These are phyloP conservation scores for Temnothorax curvispinosus DNA, from an alignment of 1,140 invertebrate species.

Conservation along the genomic window DNA sequence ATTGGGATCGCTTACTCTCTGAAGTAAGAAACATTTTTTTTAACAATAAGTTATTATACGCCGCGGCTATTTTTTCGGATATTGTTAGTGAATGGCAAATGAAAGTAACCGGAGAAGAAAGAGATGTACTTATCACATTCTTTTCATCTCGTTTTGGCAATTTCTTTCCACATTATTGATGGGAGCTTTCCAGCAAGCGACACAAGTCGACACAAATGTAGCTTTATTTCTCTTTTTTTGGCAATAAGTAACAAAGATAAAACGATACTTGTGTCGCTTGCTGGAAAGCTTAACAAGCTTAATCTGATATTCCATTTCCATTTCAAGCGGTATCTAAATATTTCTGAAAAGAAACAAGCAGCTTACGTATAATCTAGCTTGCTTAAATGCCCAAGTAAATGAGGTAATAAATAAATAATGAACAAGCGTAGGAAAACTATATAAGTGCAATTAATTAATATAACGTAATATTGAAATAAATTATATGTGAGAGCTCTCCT, in stretches of 20 bases:
- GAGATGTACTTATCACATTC: background rate
- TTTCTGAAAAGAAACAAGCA: background rate
- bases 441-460: too few relatives aligned
- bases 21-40: background rate
- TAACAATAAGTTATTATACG: background rate
- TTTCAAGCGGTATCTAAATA: background rate
- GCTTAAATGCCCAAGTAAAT: background rate
- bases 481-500: background rate
- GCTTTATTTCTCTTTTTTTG: too few relatives aligned
- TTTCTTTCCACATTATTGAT: background rate
- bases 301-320: slow-evolving; percentile 12
- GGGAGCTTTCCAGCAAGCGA: too few relatives aligned
- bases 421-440: too few relatives aligned
- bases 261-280: too few relatives aligned
- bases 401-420: background rate
- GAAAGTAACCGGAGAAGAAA: background rate
- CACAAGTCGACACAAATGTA: too few relatives aligned
- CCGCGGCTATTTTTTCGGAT: background rate
- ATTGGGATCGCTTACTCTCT: background rate
- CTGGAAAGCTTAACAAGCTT: background rate
- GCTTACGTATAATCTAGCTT: background rate
- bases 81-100: background rate
- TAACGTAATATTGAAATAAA: background rate
- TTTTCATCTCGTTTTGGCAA: background rate
- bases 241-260: too few relatives aligned